Evolutionary conservation across 2,888 invertebrate species (phyloP), one percentile per base, ranked within the genome.

Genomic region (Vannuccia rotundouncinata): DNA sequence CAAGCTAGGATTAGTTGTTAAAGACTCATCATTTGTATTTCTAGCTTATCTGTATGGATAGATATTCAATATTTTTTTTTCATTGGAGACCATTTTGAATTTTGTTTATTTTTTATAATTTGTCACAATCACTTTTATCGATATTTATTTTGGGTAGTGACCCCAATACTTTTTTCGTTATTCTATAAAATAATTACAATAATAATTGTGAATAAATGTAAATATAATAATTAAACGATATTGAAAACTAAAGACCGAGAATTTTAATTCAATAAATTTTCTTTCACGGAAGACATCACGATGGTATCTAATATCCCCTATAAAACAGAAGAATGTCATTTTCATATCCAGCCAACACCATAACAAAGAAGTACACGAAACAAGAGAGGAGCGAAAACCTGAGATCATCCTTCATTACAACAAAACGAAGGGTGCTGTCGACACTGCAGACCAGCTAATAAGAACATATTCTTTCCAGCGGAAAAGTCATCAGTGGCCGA

Each of bases 351-450:
- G 13, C 59, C 59, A 59, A 59, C 59, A 59, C n/a, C 74, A 73
- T 25, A 28, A 73, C 29, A 28, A 5, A 2, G 74, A 73, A 25
- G 74, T 73, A 27, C 74, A 73, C 29, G 27, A 27, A n/a, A 28
- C 22, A 73, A n/a, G 5, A 13, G 27, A 73, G 5, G 74, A 73
- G 27, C 5, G 27, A 29, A 76, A 45, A 29, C 77, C 77, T 5
- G 77, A 76, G 31, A 76, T 76, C n/a, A 29, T 76, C 28, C 31
- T 76, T 31, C 77, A 76, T 31, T 76, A 29, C 5, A 76, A 31
- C 28, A 22, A 31, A 73, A 78, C 78, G n/a, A 78, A 78, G 60
- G 75, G 66, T 13, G 78, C 78, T 66, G 78, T 78, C 59, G 28
- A 78, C 59, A 66, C 66, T 74, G 60, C 2, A 1, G 78, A 78